Evolutionary conservation across 2,797 vertebrate species (phyloP).

Genomic region (Glossophaga mutica): DNA sequence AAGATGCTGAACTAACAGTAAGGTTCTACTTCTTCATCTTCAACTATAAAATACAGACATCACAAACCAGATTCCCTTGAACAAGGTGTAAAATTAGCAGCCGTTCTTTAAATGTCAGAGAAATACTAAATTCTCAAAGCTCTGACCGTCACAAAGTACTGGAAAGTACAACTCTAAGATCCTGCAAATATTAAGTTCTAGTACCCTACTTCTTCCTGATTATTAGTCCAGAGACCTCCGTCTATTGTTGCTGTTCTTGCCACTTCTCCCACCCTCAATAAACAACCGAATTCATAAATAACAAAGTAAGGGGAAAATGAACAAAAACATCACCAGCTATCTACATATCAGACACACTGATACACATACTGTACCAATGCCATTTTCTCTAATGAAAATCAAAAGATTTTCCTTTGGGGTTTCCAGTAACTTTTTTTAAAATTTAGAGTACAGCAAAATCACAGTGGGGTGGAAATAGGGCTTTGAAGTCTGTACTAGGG

Average conservation of each 20-base stretch:
- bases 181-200: neutral
- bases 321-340: constrained; percentile 26
- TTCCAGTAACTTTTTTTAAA: neutral
- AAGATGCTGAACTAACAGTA: neutral
- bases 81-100: constrained; percentile 17
- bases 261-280: neutral
- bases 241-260: neutral
- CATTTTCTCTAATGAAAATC: neutral
- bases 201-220: neutral
- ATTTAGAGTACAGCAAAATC: neutral
- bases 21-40: neutral
- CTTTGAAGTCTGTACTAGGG: neutral
- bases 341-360: neutral
- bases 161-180: constrained; percentile 29
- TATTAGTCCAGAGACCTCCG: neutral
- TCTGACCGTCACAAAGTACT: neutral
- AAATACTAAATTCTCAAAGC: constrained; percentile 26
- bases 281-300: neutral
- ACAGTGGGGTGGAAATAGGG: neutral
- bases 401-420: neutral
- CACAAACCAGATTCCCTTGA: constrained; percentile 1
- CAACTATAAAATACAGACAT: constrained; percentile 16
- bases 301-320: neutral
- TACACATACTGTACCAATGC: neutral
- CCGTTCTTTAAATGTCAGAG: constrained; percentile 1